phyloP scores from a whole-genome alignment of 64 coral and sea anemone species.

The Pocillopora damicornis region DNA sequence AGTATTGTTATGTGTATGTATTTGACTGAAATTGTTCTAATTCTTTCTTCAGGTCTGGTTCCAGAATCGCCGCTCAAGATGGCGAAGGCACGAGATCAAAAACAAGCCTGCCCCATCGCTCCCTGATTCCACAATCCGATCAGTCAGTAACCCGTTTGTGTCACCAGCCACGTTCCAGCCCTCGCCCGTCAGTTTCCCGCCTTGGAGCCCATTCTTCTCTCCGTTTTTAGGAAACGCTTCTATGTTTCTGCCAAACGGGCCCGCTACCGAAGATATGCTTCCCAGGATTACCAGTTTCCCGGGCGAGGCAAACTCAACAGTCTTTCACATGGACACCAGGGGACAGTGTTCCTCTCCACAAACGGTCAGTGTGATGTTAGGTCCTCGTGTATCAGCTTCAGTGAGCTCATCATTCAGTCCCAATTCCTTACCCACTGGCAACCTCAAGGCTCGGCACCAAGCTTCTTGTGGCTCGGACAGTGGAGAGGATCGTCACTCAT shows the following conservation, averaged over 20 bases:
- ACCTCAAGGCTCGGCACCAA: not conserved
- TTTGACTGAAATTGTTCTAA: not conserved
- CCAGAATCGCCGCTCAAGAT: conserved; percentile 64
- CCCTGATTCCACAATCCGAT: not conserved
- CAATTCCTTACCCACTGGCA: not conserved
- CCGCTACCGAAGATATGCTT: not conserved
- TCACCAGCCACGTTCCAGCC: not conserved
- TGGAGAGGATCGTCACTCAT: conserved; percentile 20
- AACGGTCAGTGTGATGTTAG: not conserved
- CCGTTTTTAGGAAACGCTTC: not conserved
- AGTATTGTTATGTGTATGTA: not conserved
- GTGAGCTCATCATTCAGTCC: not conserved
- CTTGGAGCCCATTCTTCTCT: not conserved
- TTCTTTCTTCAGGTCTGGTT: conserved; percentile 60
- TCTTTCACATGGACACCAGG: not conserved
- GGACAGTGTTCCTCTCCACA: not conserved
- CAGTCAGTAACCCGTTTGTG: not conserved
- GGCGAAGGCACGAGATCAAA: conserved; percentile 54
- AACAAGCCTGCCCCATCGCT: conserved; percentile 49
- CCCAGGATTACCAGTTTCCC: not conserved
- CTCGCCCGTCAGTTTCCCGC: not conserved
- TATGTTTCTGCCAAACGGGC: not conserved
- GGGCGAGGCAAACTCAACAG: too few species aligned
- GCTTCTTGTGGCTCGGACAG: conserved; percentile 33
- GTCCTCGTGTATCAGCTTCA: not conserved